These are phyloP conservation scores for Eonycteris spelaea DNA, from an alignment of 2,113 vertebrate genomes.

Conservation along the genomic window DNA sequence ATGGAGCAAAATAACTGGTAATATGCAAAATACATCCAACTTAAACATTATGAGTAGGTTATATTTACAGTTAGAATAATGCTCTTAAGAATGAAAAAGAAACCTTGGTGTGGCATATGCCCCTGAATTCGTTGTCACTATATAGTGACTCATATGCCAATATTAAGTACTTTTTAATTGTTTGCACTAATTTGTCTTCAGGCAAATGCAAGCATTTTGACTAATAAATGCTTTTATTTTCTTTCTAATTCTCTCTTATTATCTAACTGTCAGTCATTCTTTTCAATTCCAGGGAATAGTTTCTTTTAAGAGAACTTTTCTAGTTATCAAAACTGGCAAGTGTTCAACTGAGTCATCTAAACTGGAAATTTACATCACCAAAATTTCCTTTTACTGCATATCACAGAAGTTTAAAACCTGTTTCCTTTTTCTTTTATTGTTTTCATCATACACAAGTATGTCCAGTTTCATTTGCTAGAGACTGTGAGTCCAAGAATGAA, in stretches of 20 bases:
- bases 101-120: background rate
- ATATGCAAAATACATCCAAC: background rate
- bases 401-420: conserved; percentile 45
- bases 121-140: conserved; percentile 5
- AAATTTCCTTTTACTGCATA: conserved; percentile 49
- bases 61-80: conserved; percentile 30
- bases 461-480: conserved; percentile 37
- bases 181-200: conserved; percentile 59
- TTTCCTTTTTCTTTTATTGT: conserved; percentile 54
- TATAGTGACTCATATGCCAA: background rate
- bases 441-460: conserved; percentile 46
- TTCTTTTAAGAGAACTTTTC: conserved; percentile 35
- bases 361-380: conserved; percentile 15
- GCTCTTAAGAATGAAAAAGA: background rate
- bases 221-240: conserved; percentile 49
- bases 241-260: conserved; percentile 56
- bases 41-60: background rate
- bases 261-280: conserved; percentile 50
- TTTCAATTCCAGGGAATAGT: background rate
- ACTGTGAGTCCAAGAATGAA: background rate
- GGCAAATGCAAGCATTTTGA: conserved; percentile 55
- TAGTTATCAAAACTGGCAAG: conserved; percentile 43
- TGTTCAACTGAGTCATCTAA: background rate
- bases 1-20: background rate
- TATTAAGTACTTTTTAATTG: conserved; percentile 53